phyloP scores from a whole-genome alignment of 2,113 vertebrate genomes.

The Otolemur garnettii region DNA sequence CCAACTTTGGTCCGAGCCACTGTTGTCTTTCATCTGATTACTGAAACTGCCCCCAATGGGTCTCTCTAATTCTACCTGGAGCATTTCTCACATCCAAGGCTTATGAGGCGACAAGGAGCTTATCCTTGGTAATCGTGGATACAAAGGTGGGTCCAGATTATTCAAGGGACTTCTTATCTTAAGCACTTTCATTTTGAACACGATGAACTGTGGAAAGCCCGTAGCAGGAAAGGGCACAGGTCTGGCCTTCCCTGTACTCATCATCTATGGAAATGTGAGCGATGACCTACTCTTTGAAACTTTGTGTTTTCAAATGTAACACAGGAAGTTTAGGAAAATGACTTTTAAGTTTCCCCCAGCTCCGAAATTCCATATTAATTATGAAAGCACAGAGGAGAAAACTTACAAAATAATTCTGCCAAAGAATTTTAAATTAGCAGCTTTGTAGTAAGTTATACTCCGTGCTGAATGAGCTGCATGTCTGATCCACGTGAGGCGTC shows the following conservation, averaged over 20 bases:
- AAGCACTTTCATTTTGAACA: not conserved
- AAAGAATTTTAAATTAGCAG: not conserved
- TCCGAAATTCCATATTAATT: conserved; percentile 31
- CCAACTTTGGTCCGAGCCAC: not conserved
- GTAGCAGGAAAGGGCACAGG: not conserved
- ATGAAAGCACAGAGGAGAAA: conserved; percentile 1
- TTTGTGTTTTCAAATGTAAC: not conserved
- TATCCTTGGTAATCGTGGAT: not conserved
- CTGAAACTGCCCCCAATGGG: not conserved
- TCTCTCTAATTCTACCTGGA: not conserved
- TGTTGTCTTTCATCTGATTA: not conserved
- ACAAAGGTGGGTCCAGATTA: not conserved
- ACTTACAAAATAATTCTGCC: not conserved
- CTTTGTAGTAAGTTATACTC: conserved; percentile 20
- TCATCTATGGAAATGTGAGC: not conserved
- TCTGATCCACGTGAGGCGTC: not conserved
- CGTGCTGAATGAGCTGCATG: not conserved
- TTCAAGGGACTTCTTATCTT: not conserved
- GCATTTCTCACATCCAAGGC: not conserved
- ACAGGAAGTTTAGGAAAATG: not conserved
- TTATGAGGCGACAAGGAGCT: not conserved
- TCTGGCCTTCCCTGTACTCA: not conserved
- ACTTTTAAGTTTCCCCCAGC: not conserved
- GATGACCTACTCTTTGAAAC: not conserved
- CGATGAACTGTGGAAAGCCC: not conserved